A percentile compares a stretch with the other conserved stretches of the same genome.
phyloP scores from a whole-genome alignment of 2,888 invertebrate species.

The Diabrotica balteata region DNA sequence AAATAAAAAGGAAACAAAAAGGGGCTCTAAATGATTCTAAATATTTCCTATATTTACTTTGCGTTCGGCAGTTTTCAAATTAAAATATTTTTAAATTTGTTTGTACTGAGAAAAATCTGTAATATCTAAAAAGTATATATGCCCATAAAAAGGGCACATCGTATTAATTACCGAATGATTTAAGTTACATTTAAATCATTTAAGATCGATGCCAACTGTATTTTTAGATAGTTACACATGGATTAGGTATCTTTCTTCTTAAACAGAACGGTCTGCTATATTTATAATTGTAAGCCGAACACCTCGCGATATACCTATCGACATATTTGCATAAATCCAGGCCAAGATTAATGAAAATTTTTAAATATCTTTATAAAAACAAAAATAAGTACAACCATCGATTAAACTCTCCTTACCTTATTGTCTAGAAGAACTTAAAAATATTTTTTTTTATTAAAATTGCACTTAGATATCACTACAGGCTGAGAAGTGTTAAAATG shows the following conservation, averaged over 20 bases:
- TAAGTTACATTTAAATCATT: conserved; percentile 26
- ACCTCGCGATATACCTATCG: conserved; percentile 4
- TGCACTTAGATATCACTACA: conserved; percentile 18
- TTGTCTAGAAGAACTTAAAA: neutral
- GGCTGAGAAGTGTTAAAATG: conserved; percentile 13
- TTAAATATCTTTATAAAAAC: neutral
- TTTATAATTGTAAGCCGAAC: conserved; percentile 18
- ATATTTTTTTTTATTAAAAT: conserved; percentile 14
- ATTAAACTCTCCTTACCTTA: conserved; percentile 6
- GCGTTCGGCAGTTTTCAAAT: too few species aligned
- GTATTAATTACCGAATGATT: conserved; percentile 23
- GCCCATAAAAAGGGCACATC: conserved; percentile 16
- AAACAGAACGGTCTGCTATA: conserved; percentile 24
- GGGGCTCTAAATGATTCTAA: too few species aligned
- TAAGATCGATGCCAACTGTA: conserved; percentile 33
- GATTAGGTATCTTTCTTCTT: conserved; percentile 29
- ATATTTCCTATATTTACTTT: too few species aligned
- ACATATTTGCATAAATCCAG: conserved; percentile 1
- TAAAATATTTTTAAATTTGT: too few species aligned
- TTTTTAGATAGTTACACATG: conserved; percentile 38
- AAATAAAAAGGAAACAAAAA: too few species aligned
- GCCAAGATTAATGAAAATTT: conserved; percentile 1
- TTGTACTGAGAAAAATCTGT: too few species aligned
- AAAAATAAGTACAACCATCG: neutral
- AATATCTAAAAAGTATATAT: neutral